Percentiles rank a stretch among this genome's conserved stretches.
Conservation (phyloP, 2,797 vertebrate species). For the Urocyon cinereoargenteus region DNA sequence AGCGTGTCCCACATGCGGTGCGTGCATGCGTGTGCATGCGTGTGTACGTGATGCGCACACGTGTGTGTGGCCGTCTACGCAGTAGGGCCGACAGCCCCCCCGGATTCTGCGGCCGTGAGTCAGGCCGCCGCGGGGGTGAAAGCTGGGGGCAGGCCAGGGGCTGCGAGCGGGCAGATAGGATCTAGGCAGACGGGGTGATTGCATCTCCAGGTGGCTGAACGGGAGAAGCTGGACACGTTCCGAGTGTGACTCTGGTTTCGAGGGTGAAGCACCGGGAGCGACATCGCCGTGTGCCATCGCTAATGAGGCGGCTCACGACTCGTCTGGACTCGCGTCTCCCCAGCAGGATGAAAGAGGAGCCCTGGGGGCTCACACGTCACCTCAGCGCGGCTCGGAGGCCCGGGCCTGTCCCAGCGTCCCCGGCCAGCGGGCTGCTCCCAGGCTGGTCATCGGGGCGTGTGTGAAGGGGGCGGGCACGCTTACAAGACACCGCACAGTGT, state of each 20-base stretch:
- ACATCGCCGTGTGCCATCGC: neutral
- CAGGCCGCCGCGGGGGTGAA: slow-evolving; percentile 10
- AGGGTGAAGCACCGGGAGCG: neutral
- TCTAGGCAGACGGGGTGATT: neutral
- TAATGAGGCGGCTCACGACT: slow-evolving; percentile 56
- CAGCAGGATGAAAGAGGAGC: neutral
- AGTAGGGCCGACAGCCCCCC: neutral
- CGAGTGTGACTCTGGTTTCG: slow-evolving; percentile 39
- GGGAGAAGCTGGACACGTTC: slow-evolving; percentile 71
- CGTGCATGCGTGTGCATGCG: neutral
- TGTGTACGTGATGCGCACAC: neutral
- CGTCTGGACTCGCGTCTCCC: slow-evolving; percentile 33
- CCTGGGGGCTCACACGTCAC: rapidly evolving
- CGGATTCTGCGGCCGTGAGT: slow-evolving; percentile 30
- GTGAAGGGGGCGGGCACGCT: neutral
- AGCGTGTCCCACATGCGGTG: no score
- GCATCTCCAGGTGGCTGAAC: slow-evolving; percentile 76
- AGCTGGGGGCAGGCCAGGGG: neutral
- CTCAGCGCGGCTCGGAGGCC: rapidly evolving
- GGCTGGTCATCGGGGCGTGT: neutral
- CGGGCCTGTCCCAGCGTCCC: neutral
- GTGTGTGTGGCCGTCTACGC: neutral
- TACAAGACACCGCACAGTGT: neutral
- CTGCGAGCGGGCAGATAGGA: neutral
- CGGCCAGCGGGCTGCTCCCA: neutral